These are phyloP conservation scores for Homalodisca vitripennis DNA, from an alignment of 1,140 invertebrate species.

Conservation along the genomic window DNA sequence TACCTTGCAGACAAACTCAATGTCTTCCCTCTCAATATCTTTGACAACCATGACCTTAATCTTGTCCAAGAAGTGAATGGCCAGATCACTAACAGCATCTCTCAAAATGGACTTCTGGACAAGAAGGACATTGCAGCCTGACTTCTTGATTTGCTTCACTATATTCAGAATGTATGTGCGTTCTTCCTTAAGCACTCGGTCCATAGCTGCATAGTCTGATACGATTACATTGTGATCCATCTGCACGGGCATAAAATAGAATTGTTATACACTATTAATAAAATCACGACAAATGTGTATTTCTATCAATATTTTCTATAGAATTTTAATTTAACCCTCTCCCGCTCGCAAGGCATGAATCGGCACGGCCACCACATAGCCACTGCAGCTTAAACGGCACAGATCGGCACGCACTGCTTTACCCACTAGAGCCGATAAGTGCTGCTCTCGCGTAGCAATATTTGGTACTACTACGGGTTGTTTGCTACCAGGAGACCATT, in stretches of 20 bases:
- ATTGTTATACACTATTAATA: too few relatives aligned
- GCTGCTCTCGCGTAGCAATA: too few relatives aligned
- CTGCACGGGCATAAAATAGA: conserved; percentile 56
- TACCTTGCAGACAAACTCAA: conserved; percentile 94
- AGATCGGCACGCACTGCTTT: too few relatives aligned
- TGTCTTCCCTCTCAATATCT: conserved; percentile 97
- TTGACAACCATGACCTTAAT: conserved; percentile 99
- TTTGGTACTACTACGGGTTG: too few relatives aligned
- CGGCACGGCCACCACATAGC: too few relatives aligned
- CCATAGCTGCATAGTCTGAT: conserved; percentile 99
- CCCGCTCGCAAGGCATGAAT: too few relatives aligned
- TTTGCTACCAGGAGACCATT: too few relatives aligned
- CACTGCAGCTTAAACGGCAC: too few relatives aligned
- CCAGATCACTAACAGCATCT: conserved; percentile 96
- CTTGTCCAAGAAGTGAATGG: conserved; percentile 97
- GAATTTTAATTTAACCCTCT: too few relatives aligned
- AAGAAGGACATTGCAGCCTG: conserved; percentile 96
- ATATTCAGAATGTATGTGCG: conserved; percentile 97
- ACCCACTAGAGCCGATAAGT: too few relatives aligned
- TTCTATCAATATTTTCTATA: too few relatives aligned
- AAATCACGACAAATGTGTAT: too few relatives aligned
- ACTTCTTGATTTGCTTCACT: conserved; percentile 98
- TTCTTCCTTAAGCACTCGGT: conserved; percentile 97
- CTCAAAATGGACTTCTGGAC: conserved; percentile 99
- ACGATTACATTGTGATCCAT: conserved; percentile 99